Percentiles rank a stretch among this genome's conserved stretches.
These are phyloP conservation scores for Platysteira castanea DNA, from an alignment of 2,113 vertebrate genomes.

Conservation along the genomic window DNA sequence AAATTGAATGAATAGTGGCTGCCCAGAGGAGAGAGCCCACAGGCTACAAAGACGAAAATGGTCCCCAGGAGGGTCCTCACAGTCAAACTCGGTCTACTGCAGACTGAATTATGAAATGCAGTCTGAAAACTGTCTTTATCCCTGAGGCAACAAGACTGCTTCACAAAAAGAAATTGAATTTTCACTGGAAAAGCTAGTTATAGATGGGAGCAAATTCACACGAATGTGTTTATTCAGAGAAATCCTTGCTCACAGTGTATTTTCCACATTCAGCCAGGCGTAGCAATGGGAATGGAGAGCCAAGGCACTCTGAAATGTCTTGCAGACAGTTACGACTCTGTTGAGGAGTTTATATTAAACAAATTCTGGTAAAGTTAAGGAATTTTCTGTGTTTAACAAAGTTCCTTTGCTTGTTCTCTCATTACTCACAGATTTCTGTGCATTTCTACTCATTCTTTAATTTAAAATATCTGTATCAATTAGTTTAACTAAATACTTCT, in stretches of 20 bases:
- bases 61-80: not conserved
- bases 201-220: not conserved
- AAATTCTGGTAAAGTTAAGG: not conserved
- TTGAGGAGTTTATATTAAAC: not conserved
- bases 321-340: not conserved
- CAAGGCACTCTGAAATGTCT: not conserved
- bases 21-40: not conserved
- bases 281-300: not conserved
- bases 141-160: not conserved
- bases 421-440: not conserved
- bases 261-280: not conserved
- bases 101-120: constrained; percentile 23
- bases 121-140: constrained; percentile 12
- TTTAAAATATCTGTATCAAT: not conserved
- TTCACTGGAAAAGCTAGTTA: not conserved
- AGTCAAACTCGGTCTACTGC: not conserved
- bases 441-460: not conserved
- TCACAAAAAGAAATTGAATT: constrained; percentile 3
- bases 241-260: not conserved
- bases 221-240: not conserved
- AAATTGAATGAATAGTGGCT: constrained; percentile 2
- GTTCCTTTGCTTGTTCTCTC: not conserved
- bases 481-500: not conserved
- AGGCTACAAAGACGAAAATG: not conserved
- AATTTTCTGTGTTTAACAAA: not conserved